phyloP scores from a whole-genome alignment of 2,888 invertebrate genomes.

The Odontothrips loti region DNA sequence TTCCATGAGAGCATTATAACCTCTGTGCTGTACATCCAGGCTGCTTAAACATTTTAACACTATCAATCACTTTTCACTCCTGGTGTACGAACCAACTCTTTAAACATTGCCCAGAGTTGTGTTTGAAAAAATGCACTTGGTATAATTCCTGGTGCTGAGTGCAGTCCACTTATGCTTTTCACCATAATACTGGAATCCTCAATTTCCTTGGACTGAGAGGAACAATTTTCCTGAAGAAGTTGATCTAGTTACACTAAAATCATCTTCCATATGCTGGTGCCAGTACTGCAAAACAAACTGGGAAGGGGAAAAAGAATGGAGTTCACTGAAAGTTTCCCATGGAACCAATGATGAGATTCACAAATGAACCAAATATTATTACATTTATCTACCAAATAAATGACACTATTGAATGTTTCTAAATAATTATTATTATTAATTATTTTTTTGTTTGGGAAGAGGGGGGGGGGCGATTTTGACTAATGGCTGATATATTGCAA shows the following conservation, averaged over 20 bases:
- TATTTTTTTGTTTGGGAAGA: too few relatives aligned
- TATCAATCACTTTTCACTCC: neutral
- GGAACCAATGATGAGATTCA: too few relatives aligned
- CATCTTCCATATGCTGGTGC: neutral
- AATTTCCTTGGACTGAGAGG: neutral
- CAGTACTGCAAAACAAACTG: neutral
- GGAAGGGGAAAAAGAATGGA: neutral
- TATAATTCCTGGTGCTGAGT: too few relatives aligned
- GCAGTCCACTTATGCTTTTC: neutral
- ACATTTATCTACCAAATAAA: too few relatives aligned
- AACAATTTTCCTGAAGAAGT: neutral
- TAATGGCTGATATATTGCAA: neutral
- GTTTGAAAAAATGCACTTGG: too few relatives aligned
- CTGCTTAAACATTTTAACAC: neutral
- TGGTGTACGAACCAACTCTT: neutral
- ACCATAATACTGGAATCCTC: neutral
- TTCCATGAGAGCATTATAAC: neutral
- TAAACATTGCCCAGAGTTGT: neutral
- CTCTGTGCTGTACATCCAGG: slow-evolving; percentile 9
- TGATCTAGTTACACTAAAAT: neutral
- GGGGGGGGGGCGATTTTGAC: too few relatives aligned
- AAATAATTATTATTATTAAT: too few relatives aligned
- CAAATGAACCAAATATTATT: too few relatives aligned
- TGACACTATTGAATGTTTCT: too few relatives aligned
- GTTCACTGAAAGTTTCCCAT: too few relatives aligned